phyloP scores from a whole-genome alignment of 1,140 invertebrate genomes.

The Papilio aristodemus region DNA sequence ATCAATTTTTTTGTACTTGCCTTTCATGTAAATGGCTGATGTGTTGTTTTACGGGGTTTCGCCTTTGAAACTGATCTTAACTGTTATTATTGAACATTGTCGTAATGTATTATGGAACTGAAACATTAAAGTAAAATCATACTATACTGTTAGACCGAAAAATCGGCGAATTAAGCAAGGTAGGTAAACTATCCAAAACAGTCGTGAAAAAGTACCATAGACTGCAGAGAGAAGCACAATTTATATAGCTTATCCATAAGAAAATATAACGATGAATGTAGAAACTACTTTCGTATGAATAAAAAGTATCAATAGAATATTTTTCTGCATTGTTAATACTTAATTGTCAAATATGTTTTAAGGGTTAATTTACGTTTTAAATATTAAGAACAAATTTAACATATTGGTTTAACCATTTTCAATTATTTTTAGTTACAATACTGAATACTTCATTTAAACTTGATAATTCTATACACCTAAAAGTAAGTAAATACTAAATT shows the following conservation, averaged over 20 bases:
- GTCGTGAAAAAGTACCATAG: slow-evolving; percentile 79
- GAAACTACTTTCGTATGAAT: neutral
- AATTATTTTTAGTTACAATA: neutral
- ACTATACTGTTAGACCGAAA: slow-evolving; percentile 67
- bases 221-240: slow-evolving; percentile 44
- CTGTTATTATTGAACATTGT: slow-evolving; percentile 64
- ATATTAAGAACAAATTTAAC: neutral
- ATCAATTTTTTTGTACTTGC: slow-evolving; percentile 78
- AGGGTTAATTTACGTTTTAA: neutral
- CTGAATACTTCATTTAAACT: too few species aligned
- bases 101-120: slow-evolving; percentile 53
- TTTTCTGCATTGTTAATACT: neutral
- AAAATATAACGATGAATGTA: neutral
- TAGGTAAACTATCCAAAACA: slow-evolving; percentile 80
- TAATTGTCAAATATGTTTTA: neutral
- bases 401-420: neutral
- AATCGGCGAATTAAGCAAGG: slow-evolving; percentile 77
- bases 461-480: too few species aligned
- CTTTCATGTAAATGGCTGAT: slow-evolving; percentile 81
- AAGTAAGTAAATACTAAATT: too few species aligned
- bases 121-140: slow-evolving; percentile 63
- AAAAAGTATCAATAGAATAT: neutral
- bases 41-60: slow-evolving; percentile 58
- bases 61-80: slow-evolving; percentile 49
- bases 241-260: neutral